Conservation (phyloP, 1,140 invertebrate genomes). For the Physella acuta region DNA sequence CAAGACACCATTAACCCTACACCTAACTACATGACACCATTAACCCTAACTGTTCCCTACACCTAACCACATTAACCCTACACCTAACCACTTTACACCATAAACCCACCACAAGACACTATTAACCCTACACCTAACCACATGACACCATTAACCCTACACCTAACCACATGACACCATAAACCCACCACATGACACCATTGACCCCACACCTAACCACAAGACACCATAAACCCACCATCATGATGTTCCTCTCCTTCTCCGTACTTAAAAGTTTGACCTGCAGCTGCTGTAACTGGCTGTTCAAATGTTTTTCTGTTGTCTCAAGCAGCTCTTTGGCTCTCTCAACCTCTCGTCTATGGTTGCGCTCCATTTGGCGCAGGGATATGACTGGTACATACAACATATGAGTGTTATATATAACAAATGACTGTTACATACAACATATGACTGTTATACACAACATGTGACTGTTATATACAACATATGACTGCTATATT, state of each 20-base stretch:
- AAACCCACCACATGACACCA: background rate
- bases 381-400: constrained; percentile 42
- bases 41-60: background rate
- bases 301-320: constrained; percentile 41
- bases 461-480: background rate
- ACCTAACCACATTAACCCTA: background rate
- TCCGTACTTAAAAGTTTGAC: constrained; percentile 36
- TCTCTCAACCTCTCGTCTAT: constrained; percentile 38
- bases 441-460: background rate
- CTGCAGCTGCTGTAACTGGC: constrained; percentile 37
- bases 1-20: no score
- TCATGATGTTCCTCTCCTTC: constrained; percentile 49
- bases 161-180: background rate
- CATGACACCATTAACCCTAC: background rate
- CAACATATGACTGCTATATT: background rate
- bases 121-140: background rate
- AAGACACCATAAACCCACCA: constrained; percentile 33
- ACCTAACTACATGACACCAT: no score
- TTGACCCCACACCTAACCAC: background rate
- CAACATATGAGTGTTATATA: background rate
- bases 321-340: constrained; percentile 35
- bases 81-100: background rate
- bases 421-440: background rate
- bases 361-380: constrained; percentile 43
- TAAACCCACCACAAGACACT: background rate